Base-by-base conservation (phyloP, 2,888 invertebrate species). In the Baronia brevicornis region DNA sequence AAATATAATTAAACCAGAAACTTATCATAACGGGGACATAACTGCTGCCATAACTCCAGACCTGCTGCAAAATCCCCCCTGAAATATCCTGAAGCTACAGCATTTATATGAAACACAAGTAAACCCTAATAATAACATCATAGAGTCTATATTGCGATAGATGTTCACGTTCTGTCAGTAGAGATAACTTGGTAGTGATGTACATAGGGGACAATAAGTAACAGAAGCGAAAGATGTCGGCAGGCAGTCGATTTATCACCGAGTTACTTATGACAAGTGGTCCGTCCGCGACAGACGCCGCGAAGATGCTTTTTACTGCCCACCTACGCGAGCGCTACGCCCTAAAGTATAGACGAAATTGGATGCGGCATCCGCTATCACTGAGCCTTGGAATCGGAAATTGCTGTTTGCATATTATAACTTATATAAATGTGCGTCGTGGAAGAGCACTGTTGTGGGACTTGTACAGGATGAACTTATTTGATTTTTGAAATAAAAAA, bases 261-360 rank as follows among this genome's bases (percentile, higher is more conserved):
- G 52, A 52, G 65, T 60, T 64, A 70, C 71, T 77, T 70, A 72
- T 77, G 80, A 80, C 77, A 75, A 82, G 82, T 79, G 75, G 70
- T 65, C 73, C 58, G 80, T 79, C 80, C 43, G 34, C 39, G 44
- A 27, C 82, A 82, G 73, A 54, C 60, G 51, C 46, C 39, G 45
- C 48, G 52, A 60, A 68, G 75, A 69, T 66, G 73, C 69, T 79
- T 77, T 82, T 79, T 77, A 74, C 68, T 66, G 60, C 51, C 56
- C 57, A 59, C 59, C 61, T 59, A 45, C 51, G 40, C 41, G 27
- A 29, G 11, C 21, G 11, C 25, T 9, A 6, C 10, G 10, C 8
- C 6, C 18, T n/a, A 10, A 9, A 10, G 9, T 7, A 8, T 6
- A 5, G 1, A n/a, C 2, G 7, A 19, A 27, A 31, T 15, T 21